Conservation (phyloP, 2,888 invertebrate genomes). For the Congeria kusceri region DNA sequence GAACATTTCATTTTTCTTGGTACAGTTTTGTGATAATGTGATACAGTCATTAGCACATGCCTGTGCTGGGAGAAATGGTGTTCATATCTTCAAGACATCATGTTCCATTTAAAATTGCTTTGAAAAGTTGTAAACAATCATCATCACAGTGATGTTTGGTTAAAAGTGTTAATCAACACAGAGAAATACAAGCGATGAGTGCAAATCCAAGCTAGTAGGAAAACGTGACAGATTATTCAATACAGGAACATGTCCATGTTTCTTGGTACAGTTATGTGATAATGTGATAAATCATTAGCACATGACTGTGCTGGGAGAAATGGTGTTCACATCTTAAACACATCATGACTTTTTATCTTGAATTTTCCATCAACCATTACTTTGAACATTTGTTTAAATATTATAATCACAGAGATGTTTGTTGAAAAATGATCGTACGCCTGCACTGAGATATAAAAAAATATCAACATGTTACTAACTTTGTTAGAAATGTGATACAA, state of each 20-base stretch:
- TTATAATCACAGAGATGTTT: too few species aligned
- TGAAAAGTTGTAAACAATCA: neutral
- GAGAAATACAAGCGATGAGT: neutral
- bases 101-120: neutral
- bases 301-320: slow-evolving; percentile 44
- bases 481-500: too few species aligned
- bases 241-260: neutral
- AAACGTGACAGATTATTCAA: too few species aligned
- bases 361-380: too few species aligned
- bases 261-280: slow-evolving; percentile 31
- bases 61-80: slow-evolving; percentile 31
- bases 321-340: neutral
- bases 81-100: neutral
- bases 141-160: neutral
- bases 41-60: slow-evolving; percentile 36
- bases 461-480: too few species aligned
- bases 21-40: too few species aligned
- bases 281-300: slow-evolving; percentile 22
- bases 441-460: too few species aligned
- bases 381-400: too few species aligned
- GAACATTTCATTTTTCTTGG: too few species aligned
- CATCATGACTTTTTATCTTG: too few species aligned
- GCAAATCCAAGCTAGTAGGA: too few species aligned
- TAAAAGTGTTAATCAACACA: neutral
- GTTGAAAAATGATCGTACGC: too few species aligned